Evolutionary conservation across 2,113 vertebrate genomes (phyloP), one percentile per base, ranked within the genome.

Genomic region (Hylia prasina): DNA sequence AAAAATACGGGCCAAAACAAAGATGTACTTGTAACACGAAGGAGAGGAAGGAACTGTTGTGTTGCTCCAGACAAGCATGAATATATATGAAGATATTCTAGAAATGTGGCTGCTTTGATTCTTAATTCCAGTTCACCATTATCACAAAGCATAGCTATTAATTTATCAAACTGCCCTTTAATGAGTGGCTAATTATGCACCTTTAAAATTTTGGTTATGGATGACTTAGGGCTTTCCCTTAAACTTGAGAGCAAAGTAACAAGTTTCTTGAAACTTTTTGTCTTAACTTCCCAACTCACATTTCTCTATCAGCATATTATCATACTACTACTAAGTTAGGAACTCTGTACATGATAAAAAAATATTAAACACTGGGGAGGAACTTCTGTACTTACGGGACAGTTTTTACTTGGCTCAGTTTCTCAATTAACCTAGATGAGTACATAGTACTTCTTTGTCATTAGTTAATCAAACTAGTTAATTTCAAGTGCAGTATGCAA

Each of bases 11-110:
- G n/a, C 44, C 60, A 44, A 53, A 66, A 33, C 28, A 33, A 80
- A 72, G 20, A 31, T 25, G 15, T 58, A 13, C 23, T 33, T 24
- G 19, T 28, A 11, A 73, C 51, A 54, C 21, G 27, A 58, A 57
- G 11, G 6, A 15, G 9, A 27, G 19, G 9, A 21, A 18, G 27
- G 13, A 53, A 51, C 2, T 5, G 6, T 3, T 42, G 25, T 1
- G 3, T 47, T 69, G 61, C 42, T 57, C 40, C 22, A 42, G 47
- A 42, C 65, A 51, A 56, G 33, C 58, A 47, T 31, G 13, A 53
- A 54, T 51, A 28, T 12, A n/a, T 4, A 61, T 8, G 28, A 53
- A 75, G 23, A 39, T 21, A 13, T 48, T 47, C 11, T 39, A 71
- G 18, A 9, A 80, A 8, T 23, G 18, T 3, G 13, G 25, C 57